These are phyloP conservation scores for Serilophus lunatus DNA, from an alignment of 2,113 vertebrate genomes.

Conservation along the genomic window DNA sequence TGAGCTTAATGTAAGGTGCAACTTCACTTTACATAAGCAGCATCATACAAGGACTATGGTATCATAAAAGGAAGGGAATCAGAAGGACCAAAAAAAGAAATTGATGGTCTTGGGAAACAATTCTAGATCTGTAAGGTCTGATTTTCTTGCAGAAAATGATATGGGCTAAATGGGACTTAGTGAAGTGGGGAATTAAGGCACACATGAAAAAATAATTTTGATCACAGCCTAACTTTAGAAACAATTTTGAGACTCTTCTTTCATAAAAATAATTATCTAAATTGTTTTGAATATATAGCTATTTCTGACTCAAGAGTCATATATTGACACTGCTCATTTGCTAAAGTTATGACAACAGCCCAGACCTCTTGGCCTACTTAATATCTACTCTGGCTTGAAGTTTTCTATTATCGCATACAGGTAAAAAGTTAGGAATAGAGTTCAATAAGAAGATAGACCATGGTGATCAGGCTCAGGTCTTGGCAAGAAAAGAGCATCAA, in stretches of 20 bases:
- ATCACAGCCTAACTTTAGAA: not conserved
- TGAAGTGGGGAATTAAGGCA: not conserved
- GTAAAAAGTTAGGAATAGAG: not conserved
- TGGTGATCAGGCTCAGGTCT: not conserved
- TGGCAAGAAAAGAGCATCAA: not conserved
- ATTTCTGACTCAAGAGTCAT: not conserved
- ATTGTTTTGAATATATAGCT: not conserved
- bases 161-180: not conserved
- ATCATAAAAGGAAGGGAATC: not conserved
- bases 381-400: not conserved
- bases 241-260: not conserved
- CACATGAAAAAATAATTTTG: not conserved
- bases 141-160: not conserved
- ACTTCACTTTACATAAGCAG: not conserved
- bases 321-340: not conserved
- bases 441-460: not conserved
- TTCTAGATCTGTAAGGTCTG: not conserved
- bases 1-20: not conserved
- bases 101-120: not conserved
- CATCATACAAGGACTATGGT: not conserved
- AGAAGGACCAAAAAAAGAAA: not conserved
- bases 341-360: not conserved
- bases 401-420: rapidly evolving
- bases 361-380: not conserved
- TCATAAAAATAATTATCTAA: not conserved